These are phyloP conservation scores for Cataglyphis albicans DNA, from an alignment of 2,888 invertebrate genomes.

Conservation along the genomic window DNA sequence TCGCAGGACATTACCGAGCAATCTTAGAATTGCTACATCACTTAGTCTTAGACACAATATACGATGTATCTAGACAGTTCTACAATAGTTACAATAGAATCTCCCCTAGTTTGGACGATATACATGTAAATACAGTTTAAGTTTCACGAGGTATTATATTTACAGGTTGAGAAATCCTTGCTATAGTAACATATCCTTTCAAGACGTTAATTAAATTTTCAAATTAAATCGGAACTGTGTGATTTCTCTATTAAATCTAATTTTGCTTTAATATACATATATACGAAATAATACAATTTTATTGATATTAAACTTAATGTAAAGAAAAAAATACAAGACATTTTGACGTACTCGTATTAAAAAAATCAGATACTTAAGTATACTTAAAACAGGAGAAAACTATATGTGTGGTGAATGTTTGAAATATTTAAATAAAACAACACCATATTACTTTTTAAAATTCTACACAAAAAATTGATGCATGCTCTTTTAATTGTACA, in stretches of 20 bases:
- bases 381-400: neutral
- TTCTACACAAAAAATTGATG: neutral
- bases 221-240: constrained; percentile 7
- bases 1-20: neutral
- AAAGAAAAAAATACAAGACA: neutral
- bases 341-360: neutral
- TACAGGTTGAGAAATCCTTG: constrained; percentile 17
- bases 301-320: neutral
- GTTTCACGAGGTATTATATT: neutral
- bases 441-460: neutral
- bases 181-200: neutral
- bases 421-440: neutral
- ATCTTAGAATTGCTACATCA: constrained; percentile 26
- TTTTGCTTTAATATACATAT: neutral
- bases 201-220: constrained; percentile 39
- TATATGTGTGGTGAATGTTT: neutral
- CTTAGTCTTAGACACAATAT: neutral
- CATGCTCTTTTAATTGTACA: neutral
- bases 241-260: neutral
- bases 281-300: neutral
- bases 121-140: neutral
- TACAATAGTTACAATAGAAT: constrained; percentile 8
- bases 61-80: neutral
- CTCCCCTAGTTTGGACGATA: constrained; percentile 18
- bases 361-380: neutral